Percentiles rank a stretch among this genome's conserved stretches.
Evolutionary conservation across 2,797 vertebrate species (phyloP).

Genomic region (Saxicola maurus): DNA sequence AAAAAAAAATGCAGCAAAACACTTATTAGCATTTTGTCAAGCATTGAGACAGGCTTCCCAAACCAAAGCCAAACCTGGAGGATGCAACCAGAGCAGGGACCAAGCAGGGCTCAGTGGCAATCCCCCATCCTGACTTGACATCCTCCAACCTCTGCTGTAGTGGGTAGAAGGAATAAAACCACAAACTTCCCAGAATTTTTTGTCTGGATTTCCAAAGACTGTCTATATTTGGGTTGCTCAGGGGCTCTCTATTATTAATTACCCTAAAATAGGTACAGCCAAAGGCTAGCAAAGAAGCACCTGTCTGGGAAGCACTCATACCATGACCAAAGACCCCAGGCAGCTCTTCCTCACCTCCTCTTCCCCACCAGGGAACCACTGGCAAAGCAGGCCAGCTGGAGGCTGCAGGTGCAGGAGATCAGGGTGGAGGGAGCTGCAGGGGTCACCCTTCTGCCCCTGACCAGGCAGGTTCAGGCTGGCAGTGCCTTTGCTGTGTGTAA

Average conservation of each 20-base stretch:
- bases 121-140: background rate
- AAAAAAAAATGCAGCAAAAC: background rate
- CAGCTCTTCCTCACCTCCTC: background rate
- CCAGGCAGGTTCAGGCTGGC: background rate
- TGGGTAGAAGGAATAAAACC: fast-evolving
- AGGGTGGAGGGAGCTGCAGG: fast-evolving
- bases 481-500: background rate
- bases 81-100: background rate
- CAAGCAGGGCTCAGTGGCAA: background rate
- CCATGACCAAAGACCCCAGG: background rate
- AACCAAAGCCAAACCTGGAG: background rate
- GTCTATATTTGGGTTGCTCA: background rate
- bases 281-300: background rate
- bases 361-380: background rate
- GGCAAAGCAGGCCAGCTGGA: background rate
- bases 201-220: background rate
- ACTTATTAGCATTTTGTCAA: background rate
- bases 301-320: fast-evolving
- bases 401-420: background rate
- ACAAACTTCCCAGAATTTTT: background rate
- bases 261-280: background rate
- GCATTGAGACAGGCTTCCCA: background rate
- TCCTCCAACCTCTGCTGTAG: background rate
- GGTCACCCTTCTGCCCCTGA: background rate
- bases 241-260: background rate